phyloP scores from a whole-genome alignment of 2,113 vertebrate species.

The Alectura lathami region DNA sequence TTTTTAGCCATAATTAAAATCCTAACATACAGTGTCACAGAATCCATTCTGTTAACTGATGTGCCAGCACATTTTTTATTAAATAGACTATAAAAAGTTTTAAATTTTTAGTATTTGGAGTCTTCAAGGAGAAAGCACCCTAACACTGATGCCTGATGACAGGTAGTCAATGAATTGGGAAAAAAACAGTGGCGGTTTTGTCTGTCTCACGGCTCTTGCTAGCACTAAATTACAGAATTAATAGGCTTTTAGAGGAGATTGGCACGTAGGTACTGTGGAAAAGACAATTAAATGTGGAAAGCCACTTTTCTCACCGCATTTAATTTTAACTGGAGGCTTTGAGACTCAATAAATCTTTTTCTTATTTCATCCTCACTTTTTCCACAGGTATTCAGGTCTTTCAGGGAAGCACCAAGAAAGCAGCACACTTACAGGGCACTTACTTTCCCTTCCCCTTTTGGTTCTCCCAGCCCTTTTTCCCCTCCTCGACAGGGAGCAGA shows the following conservation, averaged over 20 bases:
- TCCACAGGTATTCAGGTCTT: constrained; percentile 34
- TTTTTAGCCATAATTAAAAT: constrained; percentile 66
- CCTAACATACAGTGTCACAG: background rate
- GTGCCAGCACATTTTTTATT: constrained; percentile 51
- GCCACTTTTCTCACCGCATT: constrained; percentile 73
- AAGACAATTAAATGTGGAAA: constrained; percentile 80
- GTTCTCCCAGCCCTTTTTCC: background rate
- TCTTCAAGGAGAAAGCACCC: constrained; percentile 66
- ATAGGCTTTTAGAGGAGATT: constrained; percentile 80
- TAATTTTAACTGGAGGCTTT: constrained; percentile 75
- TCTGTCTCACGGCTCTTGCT: constrained; percentile 50
- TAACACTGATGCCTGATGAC: constrained; percentile 63
- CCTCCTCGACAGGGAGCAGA: fast-evolving
- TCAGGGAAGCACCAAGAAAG: constrained; percentile 8
- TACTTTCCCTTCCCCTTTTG: background rate
- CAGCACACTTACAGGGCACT: background rate
- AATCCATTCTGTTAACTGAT: constrained; percentile 59
- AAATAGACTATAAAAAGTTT: constrained; percentile 64
- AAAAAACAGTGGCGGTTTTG: constrained; percentile 38
- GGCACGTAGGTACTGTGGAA: constrained; percentile 73
- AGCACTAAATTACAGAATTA: constrained; percentile 80
- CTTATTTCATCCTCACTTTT: constrained; percentile 61
- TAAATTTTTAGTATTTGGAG: constrained; percentile 62
- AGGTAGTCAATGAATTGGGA: constrained; percentile 73
- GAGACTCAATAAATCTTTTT: constrained; percentile 77